phyloP scores from a whole-genome alignment of 92 coral and sea anemone species.

The Nematostella vectensis region DNA sequence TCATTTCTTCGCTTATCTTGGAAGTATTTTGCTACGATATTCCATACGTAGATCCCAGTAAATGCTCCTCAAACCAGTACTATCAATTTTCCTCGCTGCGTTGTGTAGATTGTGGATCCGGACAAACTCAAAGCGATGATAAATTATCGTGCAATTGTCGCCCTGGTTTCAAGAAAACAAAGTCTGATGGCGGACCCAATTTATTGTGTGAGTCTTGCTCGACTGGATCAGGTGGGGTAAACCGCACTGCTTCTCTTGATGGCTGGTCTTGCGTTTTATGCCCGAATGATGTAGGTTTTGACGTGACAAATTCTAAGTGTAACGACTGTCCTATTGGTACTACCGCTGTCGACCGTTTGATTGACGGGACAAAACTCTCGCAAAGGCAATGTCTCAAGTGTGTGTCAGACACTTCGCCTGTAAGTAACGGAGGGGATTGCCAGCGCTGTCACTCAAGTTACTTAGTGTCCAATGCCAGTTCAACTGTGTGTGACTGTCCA shows the following conservation, averaged over 20 bases:
- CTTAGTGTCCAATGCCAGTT: constrained; percentile 10
- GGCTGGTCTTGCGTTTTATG: constrained; percentile 79
- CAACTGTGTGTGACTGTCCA: constrained; percentile 20
- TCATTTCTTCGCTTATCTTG: constrained; percentile 8
- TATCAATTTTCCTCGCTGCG: constrained; percentile 63
- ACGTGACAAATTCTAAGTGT: constrained; percentile 40
- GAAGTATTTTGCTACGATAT: constrained; percentile 24
- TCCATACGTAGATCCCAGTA: constrained; percentile 36
- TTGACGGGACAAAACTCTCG: constrained; percentile 20
- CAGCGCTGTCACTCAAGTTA: constrained; percentile 60
- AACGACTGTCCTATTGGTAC: constrained; percentile 36
- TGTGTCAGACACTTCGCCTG: constrained; percentile 38
- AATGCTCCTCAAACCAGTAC: constrained; percentile 39
- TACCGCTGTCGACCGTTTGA: constrained; percentile 45
- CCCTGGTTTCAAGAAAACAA: constrained; percentile 44
- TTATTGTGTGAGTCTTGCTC: constrained; percentile 27
- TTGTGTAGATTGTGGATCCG: constrained; percentile 47
- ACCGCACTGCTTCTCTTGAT: constrained; percentile 58
- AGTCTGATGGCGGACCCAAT: constrained; percentile 39
- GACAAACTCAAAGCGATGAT: constrained; percentile 38
- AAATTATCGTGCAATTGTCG: constrained; percentile 52
- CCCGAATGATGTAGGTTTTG: constrained; percentile 47
- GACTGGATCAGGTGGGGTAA: constrained; percentile 9
- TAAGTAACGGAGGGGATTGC: constrained; percentile 28
- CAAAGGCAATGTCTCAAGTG: constrained; percentile 53